phyloP scores from a whole-genome alignment of 2,797 vertebrate genomes.

The Hephaestus fuliginosus region DNA sequence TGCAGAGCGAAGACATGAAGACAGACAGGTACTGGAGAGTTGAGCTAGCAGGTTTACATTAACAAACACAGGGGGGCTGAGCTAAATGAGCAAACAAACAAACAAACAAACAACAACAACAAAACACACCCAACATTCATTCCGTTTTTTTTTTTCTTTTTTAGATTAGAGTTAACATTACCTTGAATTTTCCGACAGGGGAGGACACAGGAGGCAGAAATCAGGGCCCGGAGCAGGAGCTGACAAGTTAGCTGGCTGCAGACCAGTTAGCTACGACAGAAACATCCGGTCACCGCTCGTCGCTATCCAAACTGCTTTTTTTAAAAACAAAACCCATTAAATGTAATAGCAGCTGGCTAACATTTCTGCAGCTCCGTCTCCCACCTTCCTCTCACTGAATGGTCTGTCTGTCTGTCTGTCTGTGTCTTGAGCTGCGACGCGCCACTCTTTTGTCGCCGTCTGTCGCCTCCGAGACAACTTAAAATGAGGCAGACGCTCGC shows the following conservation, averaged over 20 bases:
- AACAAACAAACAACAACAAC: too few species aligned
- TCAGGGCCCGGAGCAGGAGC: slow-evolving; percentile 34
- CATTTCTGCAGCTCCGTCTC: slow-evolving; percentile 16
- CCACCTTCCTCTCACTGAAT: slow-evolving; percentile 4
- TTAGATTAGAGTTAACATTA: slow-evolving; percentile 34
- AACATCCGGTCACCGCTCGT: slow-evolving; percentile 20
- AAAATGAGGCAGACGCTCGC: too few species aligned
- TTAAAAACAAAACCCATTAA: slow-evolving; percentile 1
- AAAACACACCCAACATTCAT: too few species aligned
- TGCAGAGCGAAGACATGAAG: not conserved
- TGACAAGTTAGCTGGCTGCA: slow-evolving; percentile 56
- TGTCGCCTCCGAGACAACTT: too few species aligned
- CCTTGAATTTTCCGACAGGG: slow-evolving; percentile 46
- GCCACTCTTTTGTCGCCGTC: too few species aligned
- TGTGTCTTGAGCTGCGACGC: too few species aligned
- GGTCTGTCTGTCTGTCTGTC: not conserved
- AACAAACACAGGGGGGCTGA: not conserved
- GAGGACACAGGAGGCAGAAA: slow-evolving; percentile 5
- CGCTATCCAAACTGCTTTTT: not conserved
- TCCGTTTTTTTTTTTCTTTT: too few species aligned
- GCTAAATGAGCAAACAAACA: not conserved
- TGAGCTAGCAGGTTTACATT: not conserved
- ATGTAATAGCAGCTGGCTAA: not conserved
- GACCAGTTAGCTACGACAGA: slow-evolving; percentile 51
- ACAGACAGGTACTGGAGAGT: not conserved